Percentiles rank a stretch among this genome's conserved stretches.
These are phyloP conservation scores for Drosophila obscura DNA, from an alignment of 1,140 invertebrate genomes.

Conservation along the genomic window DNA sequence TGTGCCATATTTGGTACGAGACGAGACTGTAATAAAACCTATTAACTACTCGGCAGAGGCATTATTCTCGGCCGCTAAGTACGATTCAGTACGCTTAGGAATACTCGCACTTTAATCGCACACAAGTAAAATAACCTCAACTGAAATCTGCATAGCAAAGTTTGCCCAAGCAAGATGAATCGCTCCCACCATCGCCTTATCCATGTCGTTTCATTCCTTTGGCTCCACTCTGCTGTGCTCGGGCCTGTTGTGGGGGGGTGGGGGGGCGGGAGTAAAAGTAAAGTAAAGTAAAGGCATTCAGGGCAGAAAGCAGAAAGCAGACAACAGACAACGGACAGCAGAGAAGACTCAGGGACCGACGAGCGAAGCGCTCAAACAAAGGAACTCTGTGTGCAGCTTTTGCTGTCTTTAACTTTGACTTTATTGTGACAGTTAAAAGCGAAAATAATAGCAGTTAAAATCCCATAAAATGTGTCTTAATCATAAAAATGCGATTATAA, in stretches of 20 bases:
- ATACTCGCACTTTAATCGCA: constrained; percentile 21
- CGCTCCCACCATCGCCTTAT: constrained; percentile 17
- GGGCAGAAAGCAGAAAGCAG: too few relatives aligned
- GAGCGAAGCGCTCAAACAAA: constrained; percentile 62
- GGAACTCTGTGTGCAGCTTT: constrained; percentile 63
- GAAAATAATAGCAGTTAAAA: constrained; percentile 83
- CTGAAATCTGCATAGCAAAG: constrained; percentile 62
- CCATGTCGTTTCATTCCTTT: constrained; percentile 19
- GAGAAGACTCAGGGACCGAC: constrained; percentile 3
- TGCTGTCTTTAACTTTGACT: constrained; percentile 80
- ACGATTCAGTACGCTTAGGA: constrained; percentile 10
- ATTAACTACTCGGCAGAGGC: not conserved
- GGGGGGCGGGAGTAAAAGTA: too few relatives aligned
- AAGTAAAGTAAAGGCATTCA: too few relatives aligned
- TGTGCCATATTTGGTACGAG: not conserved
- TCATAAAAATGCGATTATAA: constrained; percentile 83
- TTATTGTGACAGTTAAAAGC: constrained; percentile 83
- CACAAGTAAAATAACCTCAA: constrained; percentile 28
- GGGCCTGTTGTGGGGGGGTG: too few relatives aligned
- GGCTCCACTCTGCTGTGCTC: constrained; percentile 18
- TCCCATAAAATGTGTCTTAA: constrained; percentile 82
- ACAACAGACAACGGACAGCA: not conserved
- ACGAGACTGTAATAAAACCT: constrained; percentile 4
- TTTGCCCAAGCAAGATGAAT: constrained; percentile 40
- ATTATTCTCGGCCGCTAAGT: not conserved